Evolutionary conservation across 2,797 vertebrate genomes (phyloP), one percentile per base, ranked within the genome.

Genomic region (Salmo trutta): DNA sequence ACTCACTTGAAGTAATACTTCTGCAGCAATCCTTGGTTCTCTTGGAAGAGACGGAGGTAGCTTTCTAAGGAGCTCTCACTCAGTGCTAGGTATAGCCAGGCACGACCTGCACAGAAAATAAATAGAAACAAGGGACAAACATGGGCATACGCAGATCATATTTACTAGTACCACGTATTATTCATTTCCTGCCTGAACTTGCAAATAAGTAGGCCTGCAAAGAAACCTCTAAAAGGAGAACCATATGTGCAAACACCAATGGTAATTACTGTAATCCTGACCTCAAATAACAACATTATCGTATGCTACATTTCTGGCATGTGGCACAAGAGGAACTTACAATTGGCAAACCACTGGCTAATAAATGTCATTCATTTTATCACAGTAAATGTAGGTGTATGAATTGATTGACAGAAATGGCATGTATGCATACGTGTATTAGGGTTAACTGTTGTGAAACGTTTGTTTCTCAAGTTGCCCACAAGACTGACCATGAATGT

Each of bases 1-100:
- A 93, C 97, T 95, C 91, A 99, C 98, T 97, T 98, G 93, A 98
- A 97, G 4, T 99, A 99, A 91, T 99, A 97, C 89, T 99, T 99
- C 47, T 98, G 97, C 67, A 99, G 89, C 80, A 99, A 91, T 33
- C 88, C 94, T 83, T 95, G 93, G 89, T 99, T 99, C 93, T 99
- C 98, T 88, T 99, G 97, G 88, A 99, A 99, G 73, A 99, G 94
- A 65, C 98, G 94, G 84, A 99, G 93, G 88, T 99, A 99, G 90
- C 98, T 99, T 92, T 99, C 98, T 88, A 99, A 91, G 21, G 98
- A 99, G 89, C 97, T 99, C 93, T 99, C 98, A 0, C 97, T 99
- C 81, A 99, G 90, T 27, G 98, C 98, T 74, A 99, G 89, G 92
- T 99, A 99, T 4, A 99, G 91, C 98, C 98, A 99, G 8, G 98